A percentile compares a stretch with the other conserved stretches of the same genome.
phyloP scores from a whole-genome alignment of 2,113 vertebrate genomes.

The Indicator indicator region DNA sequence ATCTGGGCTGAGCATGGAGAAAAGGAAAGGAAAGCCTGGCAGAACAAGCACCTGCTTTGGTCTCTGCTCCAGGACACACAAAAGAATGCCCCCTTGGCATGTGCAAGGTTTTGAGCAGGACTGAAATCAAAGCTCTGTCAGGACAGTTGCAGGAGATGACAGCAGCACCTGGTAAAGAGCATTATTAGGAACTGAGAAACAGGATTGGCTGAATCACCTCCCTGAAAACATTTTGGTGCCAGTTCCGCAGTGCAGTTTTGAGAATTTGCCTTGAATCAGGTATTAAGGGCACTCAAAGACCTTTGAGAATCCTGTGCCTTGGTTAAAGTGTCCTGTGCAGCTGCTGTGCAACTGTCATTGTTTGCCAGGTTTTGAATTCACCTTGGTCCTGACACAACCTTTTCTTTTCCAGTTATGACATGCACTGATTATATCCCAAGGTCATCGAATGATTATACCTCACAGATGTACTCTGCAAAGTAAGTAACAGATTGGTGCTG shows the following conservation, averaged over 20 bases:
- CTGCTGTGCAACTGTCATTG: not conserved
- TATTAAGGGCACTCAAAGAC: not conserved
- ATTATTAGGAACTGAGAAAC: not conserved
- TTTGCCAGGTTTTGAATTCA: constrained; percentile 25
- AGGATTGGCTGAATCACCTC: not conserved
- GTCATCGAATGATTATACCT: constrained; percentile 84
- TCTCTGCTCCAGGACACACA: not conserved
- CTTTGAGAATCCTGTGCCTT: not conserved
- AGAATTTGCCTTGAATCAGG: not conserved
- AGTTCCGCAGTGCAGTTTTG: not conserved
- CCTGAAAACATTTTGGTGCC: not conserved
- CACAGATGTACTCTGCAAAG: constrained; percentile 86
- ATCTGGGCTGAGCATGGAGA: not conserved
- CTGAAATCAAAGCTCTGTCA: not conserved
- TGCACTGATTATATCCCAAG: constrained; percentile 84
- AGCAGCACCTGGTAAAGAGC: not conserved
- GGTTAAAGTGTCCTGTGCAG: not conserved
- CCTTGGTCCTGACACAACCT: not conserved
- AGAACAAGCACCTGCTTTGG: not conserved
- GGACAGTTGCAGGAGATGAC: not conserved
- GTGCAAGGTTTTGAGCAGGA: not conserved
- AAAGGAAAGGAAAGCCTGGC: not conserved
- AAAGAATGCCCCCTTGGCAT: not conserved
- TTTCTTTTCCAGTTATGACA: constrained; percentile 81
- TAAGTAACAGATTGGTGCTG: constrained; percentile 73